Evolutionary conservation across 2,797 vertebrate species (phyloP).

Genomic region (Botia kubotai): DNA sequence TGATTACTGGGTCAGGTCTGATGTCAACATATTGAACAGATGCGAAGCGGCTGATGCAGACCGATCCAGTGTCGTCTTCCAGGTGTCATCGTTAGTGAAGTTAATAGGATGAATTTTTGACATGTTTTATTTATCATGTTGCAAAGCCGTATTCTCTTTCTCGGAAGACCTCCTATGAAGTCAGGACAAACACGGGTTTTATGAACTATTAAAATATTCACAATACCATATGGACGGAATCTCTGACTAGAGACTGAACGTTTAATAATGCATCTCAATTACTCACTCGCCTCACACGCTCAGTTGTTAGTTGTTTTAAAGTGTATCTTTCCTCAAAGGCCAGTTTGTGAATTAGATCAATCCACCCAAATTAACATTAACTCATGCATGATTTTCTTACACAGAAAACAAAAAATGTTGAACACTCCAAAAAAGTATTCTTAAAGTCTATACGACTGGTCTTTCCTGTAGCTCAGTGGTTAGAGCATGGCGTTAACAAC

Average conservation of each 20-base stretch:
- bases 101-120: conserved; percentile 16
- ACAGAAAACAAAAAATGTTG: too few species aligned
- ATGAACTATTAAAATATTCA: conserved; percentile 47
- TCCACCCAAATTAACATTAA: background rate
- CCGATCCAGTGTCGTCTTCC: conserved; percentile 36
- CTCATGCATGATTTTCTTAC: too few species aligned
- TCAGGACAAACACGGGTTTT: background rate
- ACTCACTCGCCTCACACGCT: too few species aligned
- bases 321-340: background rate
- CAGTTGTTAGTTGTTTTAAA: background rate
- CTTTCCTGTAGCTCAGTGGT: too few species aligned
- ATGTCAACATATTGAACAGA: conserved; percentile 43
- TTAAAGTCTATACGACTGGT: too few species aligned
- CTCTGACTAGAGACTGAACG: conserved; percentile 3
- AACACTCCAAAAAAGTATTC: too few species aligned
- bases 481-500: too few species aligned
- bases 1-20: conserved; percentile 36
- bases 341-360: background rate
- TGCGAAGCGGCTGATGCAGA: background rate
- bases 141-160: conserved; percentile 35
- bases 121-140: conserved; percentile 46
- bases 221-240: conserved; percentile 35
- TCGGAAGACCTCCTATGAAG: conserved; percentile 20
- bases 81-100: conserved; percentile 47
- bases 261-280: background rate